These are phyloP conservation scores for Sciurus vulgaris DNA, from an alignment of 2,797 vertebrate genomes.

Conservation along the genomic window DNA sequence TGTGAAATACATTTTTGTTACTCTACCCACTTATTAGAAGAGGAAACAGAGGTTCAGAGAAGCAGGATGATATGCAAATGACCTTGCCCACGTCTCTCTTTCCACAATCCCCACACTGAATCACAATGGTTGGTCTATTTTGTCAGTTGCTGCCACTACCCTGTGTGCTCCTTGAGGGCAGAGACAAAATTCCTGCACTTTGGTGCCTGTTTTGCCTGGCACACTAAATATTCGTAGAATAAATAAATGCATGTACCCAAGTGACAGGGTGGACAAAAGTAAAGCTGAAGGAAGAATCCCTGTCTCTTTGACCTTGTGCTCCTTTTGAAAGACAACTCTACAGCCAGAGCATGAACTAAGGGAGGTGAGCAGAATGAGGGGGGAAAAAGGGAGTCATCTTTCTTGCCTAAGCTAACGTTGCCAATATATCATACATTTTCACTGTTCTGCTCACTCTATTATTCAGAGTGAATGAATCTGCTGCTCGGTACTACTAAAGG, in stretches of 20 bases:
- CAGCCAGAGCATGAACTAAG: background rate
- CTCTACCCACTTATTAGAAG: background rate
- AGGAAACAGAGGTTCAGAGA: background rate
- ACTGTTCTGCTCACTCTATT: slow-evolving; percentile 55
- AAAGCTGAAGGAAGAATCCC: background rate
- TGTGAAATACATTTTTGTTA: background rate
- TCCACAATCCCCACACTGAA: fast-evolving
- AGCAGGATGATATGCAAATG: too few species aligned
- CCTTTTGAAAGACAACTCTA: background rate
- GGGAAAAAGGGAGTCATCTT: slow-evolving; percentile 44
- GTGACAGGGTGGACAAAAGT: background rate
- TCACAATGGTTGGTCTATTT: fast-evolving
- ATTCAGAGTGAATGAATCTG: slow-evolving; percentile 46
- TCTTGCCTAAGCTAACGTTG: slow-evolving; percentile 45
- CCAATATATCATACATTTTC: background rate
- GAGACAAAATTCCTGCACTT: background rate
- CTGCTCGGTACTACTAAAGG: background rate
- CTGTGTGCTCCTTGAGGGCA: background rate
- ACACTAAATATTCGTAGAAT: background rate
- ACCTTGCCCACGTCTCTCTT: background rate
- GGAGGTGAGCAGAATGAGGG: background rate
- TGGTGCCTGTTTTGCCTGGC: background rate
- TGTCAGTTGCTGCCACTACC: background rate
- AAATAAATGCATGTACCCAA: background rate
- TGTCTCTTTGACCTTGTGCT: background rate